Conservation (phyloP, 2,113 vertebrate species). For the Argyrosomus japonicus region DNA sequence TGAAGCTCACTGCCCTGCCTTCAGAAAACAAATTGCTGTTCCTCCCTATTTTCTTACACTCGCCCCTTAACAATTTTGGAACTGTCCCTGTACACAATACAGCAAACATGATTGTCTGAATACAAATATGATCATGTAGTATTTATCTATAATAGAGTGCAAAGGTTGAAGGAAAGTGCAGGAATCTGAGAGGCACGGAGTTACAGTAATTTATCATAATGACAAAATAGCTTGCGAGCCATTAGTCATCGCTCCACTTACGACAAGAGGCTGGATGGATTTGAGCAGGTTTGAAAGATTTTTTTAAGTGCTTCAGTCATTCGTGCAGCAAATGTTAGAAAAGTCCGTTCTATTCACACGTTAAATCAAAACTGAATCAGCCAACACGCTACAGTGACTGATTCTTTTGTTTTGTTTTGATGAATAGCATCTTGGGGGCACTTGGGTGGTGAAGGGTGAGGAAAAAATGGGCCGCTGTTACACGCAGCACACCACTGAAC, state of each 20-base stretch:
- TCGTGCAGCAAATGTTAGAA: neutral
- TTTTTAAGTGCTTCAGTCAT: neutral
- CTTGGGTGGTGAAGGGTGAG: neutral
- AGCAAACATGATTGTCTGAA: neutral
- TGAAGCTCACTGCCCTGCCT: no score
- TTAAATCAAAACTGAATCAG: neutral
- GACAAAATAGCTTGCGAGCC: neutral
- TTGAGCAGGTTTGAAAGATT: slow-evolving; percentile 1
- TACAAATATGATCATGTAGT: neutral
- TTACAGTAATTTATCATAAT: slow-evolving; percentile 1
- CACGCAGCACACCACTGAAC: neutral
- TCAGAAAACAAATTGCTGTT: neutral
- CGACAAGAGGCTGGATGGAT: neutral
- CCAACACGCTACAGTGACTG: neutral
- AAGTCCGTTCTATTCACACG: neutral
- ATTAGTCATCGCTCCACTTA: neutral
- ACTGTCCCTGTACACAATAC: neutral
- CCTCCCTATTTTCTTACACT: no score
- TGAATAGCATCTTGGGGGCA: neutral
- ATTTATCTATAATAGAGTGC: neutral
- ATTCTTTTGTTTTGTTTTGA: neutral
- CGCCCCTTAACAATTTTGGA: neutral
- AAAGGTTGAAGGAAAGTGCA: neutral
- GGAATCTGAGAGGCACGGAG: neutral
- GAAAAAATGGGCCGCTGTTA: neutral